Conservation (phyloP, 2,113 vertebrate genomes). For the Trichomycterus rosablanca region DNA sequence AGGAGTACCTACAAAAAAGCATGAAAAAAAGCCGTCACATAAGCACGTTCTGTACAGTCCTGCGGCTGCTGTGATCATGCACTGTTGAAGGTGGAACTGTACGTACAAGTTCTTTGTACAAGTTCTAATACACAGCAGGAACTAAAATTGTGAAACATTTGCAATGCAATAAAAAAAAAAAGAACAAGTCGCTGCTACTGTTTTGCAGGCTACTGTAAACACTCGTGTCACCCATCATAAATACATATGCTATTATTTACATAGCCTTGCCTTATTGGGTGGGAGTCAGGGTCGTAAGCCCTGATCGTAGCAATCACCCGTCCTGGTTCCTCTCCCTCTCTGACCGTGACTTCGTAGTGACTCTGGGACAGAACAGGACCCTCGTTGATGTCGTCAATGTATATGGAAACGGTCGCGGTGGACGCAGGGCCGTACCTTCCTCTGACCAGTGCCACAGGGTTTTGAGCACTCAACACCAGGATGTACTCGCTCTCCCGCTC, state of each 20-base stretch:
- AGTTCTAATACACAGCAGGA: neutral
- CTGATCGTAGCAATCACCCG: constrained; percentile 69
- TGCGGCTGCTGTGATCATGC: neutral
- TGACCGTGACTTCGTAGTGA: constrained; percentile 69
- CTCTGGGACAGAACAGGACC: constrained; percentile 67
- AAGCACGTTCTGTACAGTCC: constrained; percentile 11
- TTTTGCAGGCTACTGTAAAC: too few relatives aligned
- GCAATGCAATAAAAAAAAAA: neutral
- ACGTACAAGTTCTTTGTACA: neutral
- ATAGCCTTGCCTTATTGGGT: constrained; percentile 63
- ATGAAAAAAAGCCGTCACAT: neutral
- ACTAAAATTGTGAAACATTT: neutral
- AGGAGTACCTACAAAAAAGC: constrained; percentile 65
- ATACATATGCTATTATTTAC: neutral
- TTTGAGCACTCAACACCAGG: constrained; percentile 67
- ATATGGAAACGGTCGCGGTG: constrained; percentile 68
- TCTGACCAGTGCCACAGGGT: constrained; percentile 66
- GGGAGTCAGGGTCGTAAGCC: constrained; percentile 70
- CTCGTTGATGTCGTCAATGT: constrained; percentile 70
- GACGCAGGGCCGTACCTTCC: constrained; percentile 69
- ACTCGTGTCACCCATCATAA: too few relatives aligned
- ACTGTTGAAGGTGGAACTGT: neutral
- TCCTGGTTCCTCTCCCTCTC: constrained; percentile 67
- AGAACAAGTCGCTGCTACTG: too few relatives aligned
- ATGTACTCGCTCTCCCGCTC: constrained; percentile 72